Base-by-base conservation (phyloP, 2,797 vertebrate species). In the Eospalax fontanierii region DNA sequence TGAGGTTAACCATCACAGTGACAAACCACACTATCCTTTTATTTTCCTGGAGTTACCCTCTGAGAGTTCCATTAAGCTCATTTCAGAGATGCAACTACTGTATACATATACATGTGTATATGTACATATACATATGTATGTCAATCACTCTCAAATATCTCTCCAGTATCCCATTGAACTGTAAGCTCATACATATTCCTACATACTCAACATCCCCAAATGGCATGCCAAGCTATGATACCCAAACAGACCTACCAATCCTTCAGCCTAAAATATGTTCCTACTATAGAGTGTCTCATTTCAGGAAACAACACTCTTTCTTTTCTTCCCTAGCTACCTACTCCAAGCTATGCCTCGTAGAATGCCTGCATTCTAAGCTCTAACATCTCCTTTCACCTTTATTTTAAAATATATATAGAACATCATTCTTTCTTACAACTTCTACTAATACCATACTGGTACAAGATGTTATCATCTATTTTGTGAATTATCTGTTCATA, bases 321-420 rank as follows among this genome's bases (percentile, higher is more conserved):
- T 7, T 88, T 35, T 30, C 33, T 71, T 89, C 90, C n/a, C 43
- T 24, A 46, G n/a, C 65, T 26, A 84, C 78, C 65, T 59, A 4
- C 24, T 43, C 71, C 43, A 30, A 73, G n/a, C 40, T 28, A 9
- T 84, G 38, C 6, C 76, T 84, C n/a, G n/a, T n/a, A n/a, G n/a
- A n/a, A n/a, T n/a, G n/a, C 33, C 21, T 35, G 40, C 6, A 87
- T 70, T 28, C 0, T 40, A 61, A 93, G 35, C 11, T 85, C 35
- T 54, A 76, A 54, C 7, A 80, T 57, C n/a, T 85, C 30, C 28
- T 91, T 88, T 81, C 33, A 85, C 7, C 30, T 40, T 94, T 81
- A 54, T 35, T 30, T 89, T 26, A 90, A 65, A 92, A 68, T 81
- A 43, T 50, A 38, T 71, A 30, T 46, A 81, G 28, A 96, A 38